Percentiles rank a stretch among this genome's conserved stretches.
Evolutionary conservation across 2,113 vertebrate genomes (phyloP).

Genomic region (Illadopsis cleaveri): DNA sequence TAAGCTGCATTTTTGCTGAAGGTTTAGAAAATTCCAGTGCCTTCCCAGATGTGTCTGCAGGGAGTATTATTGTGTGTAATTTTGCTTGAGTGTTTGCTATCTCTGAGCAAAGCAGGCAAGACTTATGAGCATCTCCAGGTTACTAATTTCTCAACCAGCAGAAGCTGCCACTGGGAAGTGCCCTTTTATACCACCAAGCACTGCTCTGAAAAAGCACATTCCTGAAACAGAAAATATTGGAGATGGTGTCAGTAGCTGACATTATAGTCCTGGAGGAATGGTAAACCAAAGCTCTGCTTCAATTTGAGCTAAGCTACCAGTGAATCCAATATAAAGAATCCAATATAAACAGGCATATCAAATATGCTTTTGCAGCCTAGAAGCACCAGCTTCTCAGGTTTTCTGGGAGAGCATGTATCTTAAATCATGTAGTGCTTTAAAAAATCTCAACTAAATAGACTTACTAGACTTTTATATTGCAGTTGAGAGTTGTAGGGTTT

Average conservation of each 20-base stretch:
- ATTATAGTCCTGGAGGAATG: slow-evolving; percentile 47
- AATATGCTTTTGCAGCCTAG: not conserved
- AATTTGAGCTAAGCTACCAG: slow-evolving; percentile 15
- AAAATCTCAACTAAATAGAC: not conserved
- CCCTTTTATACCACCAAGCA: slow-evolving; percentile 3
- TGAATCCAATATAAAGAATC: slow-evolving; percentile 33
- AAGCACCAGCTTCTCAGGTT: not conserved
- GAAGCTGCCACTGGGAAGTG: slow-evolving; percentile 42
- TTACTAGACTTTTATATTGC: not conserved
- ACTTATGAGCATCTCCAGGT: slow-evolving; percentile 15
- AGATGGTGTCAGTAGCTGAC: not conserved
- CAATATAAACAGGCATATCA: slow-evolving; percentile 28
- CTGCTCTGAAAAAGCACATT: not conserved
- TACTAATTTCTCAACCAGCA: slow-evolving; percentile 25
- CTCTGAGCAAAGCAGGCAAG: slow-evolving; percentile 15
- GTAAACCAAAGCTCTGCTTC: slow-evolving; percentile 17
- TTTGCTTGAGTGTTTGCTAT: slow-evolving; percentile 2
- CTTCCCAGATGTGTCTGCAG: not conserved
- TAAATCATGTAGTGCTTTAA: not conserved
- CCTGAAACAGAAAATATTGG: slow-evolving; percentile 8
- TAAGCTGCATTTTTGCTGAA: not conserved
- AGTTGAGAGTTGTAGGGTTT: not conserved
- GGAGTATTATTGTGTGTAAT: not conserved
- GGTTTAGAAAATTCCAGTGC: not conserved
- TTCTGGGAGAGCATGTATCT: not conserved